Base-by-base conservation (phyloP, 2,888 invertebrate species). In the Eilema sororculum region DNA sequence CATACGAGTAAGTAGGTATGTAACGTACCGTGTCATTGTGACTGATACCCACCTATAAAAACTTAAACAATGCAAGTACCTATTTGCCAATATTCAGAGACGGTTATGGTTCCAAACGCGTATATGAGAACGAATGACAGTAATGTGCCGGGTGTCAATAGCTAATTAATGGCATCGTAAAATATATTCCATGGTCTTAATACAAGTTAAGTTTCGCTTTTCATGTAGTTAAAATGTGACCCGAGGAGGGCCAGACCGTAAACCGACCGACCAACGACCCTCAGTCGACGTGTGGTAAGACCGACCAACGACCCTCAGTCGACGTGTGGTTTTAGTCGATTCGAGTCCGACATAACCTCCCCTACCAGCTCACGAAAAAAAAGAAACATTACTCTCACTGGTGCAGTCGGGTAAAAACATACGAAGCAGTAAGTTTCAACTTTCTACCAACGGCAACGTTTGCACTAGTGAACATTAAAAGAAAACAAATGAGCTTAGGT, bases 31-130 rank as follows among this genome's bases (percentile, higher is more conserved):
- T 87, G 86, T 90, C 88, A 89, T 90, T 91, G 73, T 76, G 73
- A 80, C 84, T 79, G 84, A 86, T 87, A 86, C 83, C 74, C 78
- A 78, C 82, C 81, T 82, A 86, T 72, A 88, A 86, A 89, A 91
- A 92, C 89, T 80, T 69, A 77, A 87, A 92, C 93, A 93, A 93
- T 91, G 87, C 86, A 67, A n/a, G 69, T 71, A 52, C 52, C n/a
- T 52, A 85, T 90, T 90, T 87, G 87, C 86, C 84, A 89, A 88
- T 86, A 82, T 76, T 77, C 82, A 82, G 82, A 81, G 83, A 79
- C 76, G 81, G 71, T 73, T 78, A 80, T 77, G 69, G 28, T 25
- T 70, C 37, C 30, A 59, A 22, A 61, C 46, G 78, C 77, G 77
- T 71, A 79, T 85, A 84, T 89, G 87, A 78, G 89, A 88, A 89